Evolutionary conservation across 2,113 vertebrate genomes (phyloP), one percentile per base, ranked within the genome.

Genomic region (Phyllopteryx taeniolatus): DNA sequence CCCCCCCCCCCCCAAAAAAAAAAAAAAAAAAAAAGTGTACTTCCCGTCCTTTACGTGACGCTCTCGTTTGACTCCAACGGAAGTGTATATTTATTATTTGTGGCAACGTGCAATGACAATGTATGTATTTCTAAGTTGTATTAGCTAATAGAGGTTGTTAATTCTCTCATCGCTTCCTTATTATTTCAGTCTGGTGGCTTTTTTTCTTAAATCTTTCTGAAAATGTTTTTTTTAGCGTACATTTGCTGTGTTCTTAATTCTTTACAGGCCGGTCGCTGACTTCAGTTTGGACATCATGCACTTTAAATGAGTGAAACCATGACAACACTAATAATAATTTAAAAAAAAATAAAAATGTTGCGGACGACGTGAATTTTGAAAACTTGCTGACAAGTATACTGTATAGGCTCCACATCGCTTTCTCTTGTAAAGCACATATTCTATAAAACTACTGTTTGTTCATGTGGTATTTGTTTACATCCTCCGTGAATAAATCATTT

Each of bases 61-160:
- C 78, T 85, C 79, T 77, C 61, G 76, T 91, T 91, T 84, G 20
- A 22, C 83, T 73, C 33, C 74, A 76, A 88, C 87, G 68, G 53
- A 83, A 80, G 90, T 92, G 87, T 82, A 86, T 91, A 87, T 92
- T 79, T 85, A 85, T 90, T 91, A 86, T 94, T 92, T 94, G 92
- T 95, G 96, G 96, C 96, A 91, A 97, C 91, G 96, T 98, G 96
- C 96, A 98, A 96, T 97, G 95, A 94, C 93, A 95, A 95, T 95
- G 94, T 93, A 91, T 94, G 85, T 90, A 85, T 77, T 39, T 39
- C 63, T 61, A 33, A 61, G 59, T 81, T 87, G 88, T 91, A 85
- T 79, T 92, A 92, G 91, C 22, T 27, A 66, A 93, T 79, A 67
- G 82, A 91, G 88, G 73, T 92, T 78, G 72, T 87, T 82, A 70